Evolutionary conservation across 2,797 vertebrate genomes (phyloP).

Genomic region (Centropyge bicolor): DNA sequence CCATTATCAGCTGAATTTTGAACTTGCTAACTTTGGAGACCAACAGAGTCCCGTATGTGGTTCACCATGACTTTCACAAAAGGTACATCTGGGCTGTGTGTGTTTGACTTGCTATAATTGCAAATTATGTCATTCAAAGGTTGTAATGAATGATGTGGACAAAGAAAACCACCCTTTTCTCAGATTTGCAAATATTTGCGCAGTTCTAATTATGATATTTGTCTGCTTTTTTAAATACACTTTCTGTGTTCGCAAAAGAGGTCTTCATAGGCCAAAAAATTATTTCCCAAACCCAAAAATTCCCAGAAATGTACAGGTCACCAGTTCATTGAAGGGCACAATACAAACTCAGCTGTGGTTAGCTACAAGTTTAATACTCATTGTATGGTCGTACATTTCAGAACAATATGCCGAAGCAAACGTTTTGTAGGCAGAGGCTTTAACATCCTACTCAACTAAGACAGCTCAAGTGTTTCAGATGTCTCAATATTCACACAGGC

Average conservation of each 20-base stretch:
- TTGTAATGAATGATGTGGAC: not conserved
- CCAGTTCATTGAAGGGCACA: too few species aligned
- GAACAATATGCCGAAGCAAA: constrained; percentile 27
- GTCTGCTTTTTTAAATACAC: too few species aligned
- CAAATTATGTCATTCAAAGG: not conserved
- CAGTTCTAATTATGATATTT: not conserved
- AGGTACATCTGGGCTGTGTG: not conserved
- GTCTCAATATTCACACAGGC: constrained; percentile 28
- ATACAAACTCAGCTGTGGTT: too few species aligned
- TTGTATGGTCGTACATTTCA: not conserved
- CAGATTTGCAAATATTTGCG: not conserved
- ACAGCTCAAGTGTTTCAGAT: constrained; percentile 27
- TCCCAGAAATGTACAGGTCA: too few species aligned
- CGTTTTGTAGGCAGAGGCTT: constrained; percentile 14
- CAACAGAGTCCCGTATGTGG: too few species aligned
- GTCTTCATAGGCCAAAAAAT: too few species aligned
- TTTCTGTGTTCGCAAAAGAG: too few species aligned
- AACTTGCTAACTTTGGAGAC: not conserved
- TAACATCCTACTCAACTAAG: constrained; percentile 30
- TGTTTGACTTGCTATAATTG: not conserved
- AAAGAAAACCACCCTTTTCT: not conserved
- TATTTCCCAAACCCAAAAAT: too few species aligned
- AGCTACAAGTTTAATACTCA: too few species aligned
- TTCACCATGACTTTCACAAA: not conserved
- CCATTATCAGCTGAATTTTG: not conserved